Evolutionary conservation across 1,140 invertebrate genomes (phyloP), one percentile per base, ranked within the genome.

Genomic region (Papilio glaucus): DNA sequence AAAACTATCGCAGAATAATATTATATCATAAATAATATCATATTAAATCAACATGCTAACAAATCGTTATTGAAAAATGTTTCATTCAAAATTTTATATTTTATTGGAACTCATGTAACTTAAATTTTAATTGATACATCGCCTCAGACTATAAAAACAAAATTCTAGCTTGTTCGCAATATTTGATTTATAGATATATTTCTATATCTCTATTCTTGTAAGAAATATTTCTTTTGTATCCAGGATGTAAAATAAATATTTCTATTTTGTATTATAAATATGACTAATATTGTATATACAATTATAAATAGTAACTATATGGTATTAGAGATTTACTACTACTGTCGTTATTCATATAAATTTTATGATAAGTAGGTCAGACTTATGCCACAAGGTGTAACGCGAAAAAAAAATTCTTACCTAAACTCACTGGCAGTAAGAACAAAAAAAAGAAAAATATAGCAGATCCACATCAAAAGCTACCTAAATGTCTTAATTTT

Each of bases 381-480:
- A 49, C 18, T 21, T 21, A 21, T 49, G 18, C 15, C 45, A 49
- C 45, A 49, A 10, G 18, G 18, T 49, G 8, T 49, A 49, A 49
- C 18, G 45, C 45, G 10, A 49, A 49, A 49, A 0, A 24, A 49
- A 21, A 49, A 7, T 49, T 21, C 1, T 7, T 10, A 24, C 13
- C 45, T 49, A 49, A 24, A 49, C 15, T 49, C 18, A 49, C 45
- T 49, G 45, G 45, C 45, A 21, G 18, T 49, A n/a, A n/a, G n/a
- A n/a, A 9, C 10, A 42, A 1, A 49, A 49, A 49, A 49, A 18
- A 42, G 41, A 42, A 42, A 42, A 41, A 5, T 42, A 45, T 9
- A 49, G 45, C 45, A 49, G 18, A 49, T 45, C 45, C 45, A 49
- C 45, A 24, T 49, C 9, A 21, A 49, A 49, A 49, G 45, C 45